Evolutionary conservation across 2,888 invertebrate species (phyloP).

Genomic region (Piscicola geometra): DNA sequence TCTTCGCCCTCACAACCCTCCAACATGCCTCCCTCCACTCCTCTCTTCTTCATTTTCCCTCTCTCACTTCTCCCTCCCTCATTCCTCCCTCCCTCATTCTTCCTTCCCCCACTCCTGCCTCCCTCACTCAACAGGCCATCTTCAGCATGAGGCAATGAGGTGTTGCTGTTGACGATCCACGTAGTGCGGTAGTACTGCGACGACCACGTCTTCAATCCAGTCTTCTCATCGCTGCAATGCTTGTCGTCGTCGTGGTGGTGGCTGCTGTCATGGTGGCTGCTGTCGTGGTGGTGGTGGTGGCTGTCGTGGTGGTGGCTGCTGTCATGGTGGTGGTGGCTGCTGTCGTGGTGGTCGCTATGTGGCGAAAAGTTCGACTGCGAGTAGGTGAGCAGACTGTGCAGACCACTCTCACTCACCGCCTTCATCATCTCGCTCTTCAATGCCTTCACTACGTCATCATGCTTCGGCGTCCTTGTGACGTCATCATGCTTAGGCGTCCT

Average conservation of each 20-base stretch:
- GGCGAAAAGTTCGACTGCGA: too few species aligned
- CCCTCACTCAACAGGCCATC: background rate
- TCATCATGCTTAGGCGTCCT: background rate
- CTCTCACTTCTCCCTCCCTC: background rate
- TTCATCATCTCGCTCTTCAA: background rate
- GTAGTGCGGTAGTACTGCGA: constrained; percentile 28
- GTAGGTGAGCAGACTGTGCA: too few species aligned
- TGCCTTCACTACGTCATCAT: background rate
- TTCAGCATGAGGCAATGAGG: background rate
- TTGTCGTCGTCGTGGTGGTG: too few species aligned
- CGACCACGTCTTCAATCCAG: constrained; percentile 14
- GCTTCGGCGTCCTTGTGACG: background rate
- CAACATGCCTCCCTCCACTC: background rate
- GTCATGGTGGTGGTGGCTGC: too few species aligned
- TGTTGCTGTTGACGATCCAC: constrained; percentile 26
- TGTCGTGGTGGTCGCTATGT: too few species aligned
- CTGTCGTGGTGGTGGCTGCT: too few species aligned
- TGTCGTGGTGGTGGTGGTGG: too few species aligned
- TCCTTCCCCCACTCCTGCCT: too few species aligned
- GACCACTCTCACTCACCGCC: too few species aligned
- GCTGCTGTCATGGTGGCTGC: too few species aligned
- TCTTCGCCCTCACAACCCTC: background rate
- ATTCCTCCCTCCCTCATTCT: background rate
- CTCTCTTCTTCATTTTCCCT: background rate
- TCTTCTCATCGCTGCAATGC: too few species aligned